Percentiles rank a stretch among this genome's conserved stretches.
Conservation (phyloP, 2,888 invertebrate species). For the Spilosoma lubricipeda region DNA sequence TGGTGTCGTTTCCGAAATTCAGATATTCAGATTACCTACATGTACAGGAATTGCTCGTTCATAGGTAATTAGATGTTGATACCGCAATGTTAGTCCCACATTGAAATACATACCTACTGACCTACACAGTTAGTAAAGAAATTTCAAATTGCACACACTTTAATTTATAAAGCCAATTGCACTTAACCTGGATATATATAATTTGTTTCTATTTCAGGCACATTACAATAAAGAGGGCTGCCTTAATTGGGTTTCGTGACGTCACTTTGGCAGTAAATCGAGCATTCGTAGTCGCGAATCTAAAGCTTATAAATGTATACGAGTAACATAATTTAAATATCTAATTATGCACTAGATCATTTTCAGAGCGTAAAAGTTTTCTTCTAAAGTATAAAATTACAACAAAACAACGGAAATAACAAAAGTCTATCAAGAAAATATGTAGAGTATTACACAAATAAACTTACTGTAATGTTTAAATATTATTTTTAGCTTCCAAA, state of each 20-base stretch:
- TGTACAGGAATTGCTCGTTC: too few species aligned
- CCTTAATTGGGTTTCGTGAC: constrained; percentile 36
- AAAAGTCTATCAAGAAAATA: neutral
- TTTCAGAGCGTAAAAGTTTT: neutral
- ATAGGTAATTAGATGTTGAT: neutral
- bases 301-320: neutral
- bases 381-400: neutral
- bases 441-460: neutral
- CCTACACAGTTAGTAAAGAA: too few species aligned
- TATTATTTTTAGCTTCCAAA: neutral
- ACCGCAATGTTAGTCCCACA: neutral
- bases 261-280: constrained; percentile 39
- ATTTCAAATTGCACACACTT: neutral
- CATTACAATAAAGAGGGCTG: constrained; percentile 10
- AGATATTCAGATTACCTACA: too few species aligned
- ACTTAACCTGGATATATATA: constrained; percentile 14
- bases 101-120: neutral
- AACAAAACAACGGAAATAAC: neutral
- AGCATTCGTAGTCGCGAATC: constrained; percentile 33
- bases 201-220: constrained; percentile 40
- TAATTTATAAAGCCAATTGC: constrained; percentile 7
- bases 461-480: neutral
- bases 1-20: too few species aligned
- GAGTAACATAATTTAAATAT: too few species aligned
- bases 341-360: too few species aligned